A percentile compares a stretch with the other conserved stretches of the same genome.
Evolutionary conservation across 2,888 invertebrate genomes (phyloP).

Genomic region (Pocota personata): DNA sequence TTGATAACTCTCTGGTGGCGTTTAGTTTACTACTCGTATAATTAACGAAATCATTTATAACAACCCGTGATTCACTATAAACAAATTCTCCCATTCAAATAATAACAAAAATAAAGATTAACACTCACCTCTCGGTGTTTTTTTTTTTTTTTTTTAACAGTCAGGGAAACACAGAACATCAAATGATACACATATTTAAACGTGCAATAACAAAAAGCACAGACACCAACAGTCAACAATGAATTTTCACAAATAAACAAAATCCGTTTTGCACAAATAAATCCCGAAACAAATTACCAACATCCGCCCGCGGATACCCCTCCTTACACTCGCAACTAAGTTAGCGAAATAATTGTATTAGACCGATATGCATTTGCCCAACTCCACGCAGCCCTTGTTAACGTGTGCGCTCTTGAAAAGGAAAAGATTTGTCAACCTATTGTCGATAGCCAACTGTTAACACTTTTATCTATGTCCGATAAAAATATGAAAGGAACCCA

Average conservation of each 20-base stretch:
- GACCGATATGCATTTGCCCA: not conserved
- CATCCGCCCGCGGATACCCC: not conserved
- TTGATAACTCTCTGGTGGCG: no score
- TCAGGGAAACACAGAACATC: not conserved
- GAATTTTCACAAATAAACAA: constrained; percentile 15
- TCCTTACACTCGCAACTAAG: not conserved
- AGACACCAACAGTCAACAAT: not conserved
- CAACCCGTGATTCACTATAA: not conserved
- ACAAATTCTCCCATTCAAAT: not conserved
- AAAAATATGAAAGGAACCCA: not conserved
- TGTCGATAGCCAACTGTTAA: constrained; percentile 12
- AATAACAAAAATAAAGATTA: not conserved
- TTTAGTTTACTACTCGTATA: not conserved
- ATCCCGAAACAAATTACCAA: not conserved
- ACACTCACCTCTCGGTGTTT: not conserved
- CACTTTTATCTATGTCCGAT: constrained; percentile 30
- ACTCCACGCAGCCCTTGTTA: not conserved
- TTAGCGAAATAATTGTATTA: not conserved
- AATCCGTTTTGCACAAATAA: constrained; percentile 7
- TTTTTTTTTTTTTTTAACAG: not conserved
- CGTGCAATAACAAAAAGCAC: not conserved
- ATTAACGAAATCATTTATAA: constrained; percentile 11
- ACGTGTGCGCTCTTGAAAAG: constrained; percentile 28
- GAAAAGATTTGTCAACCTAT: constrained; percentile 9
- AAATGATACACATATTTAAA: not conserved